A percentile compares a stretch with the other conserved stretches of the same genome.
Evolutionary conservation across 2,113 vertebrate genomes (phyloP).

Genomic region (Chaetorhynchus papuensis): DNA sequence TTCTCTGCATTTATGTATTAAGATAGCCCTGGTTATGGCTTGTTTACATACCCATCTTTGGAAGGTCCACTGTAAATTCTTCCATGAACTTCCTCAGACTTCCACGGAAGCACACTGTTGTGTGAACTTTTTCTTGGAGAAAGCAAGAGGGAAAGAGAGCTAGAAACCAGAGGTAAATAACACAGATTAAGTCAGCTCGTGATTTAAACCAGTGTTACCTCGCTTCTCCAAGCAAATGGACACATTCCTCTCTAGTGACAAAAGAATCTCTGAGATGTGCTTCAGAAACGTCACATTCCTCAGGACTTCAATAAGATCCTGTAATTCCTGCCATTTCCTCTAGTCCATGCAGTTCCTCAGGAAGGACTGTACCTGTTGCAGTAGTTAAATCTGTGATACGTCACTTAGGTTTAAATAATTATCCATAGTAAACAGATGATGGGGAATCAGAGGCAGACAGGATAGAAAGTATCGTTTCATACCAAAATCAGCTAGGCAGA

Average conservation of each 20-base stretch:
- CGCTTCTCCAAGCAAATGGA: neutral
- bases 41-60: neutral
- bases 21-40: neutral
- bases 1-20: neutral
- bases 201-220: neutral
- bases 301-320: neutral
- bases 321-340: neutral
- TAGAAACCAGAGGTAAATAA: neutral
- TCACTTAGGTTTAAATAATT: neutral
- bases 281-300: neutral
- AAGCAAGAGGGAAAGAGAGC: neutral
- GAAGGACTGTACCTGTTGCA: neutral
- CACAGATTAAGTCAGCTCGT: neutral
- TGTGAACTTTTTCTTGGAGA: neutral
- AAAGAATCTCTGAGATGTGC: neutral
- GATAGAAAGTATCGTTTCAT: neutral
- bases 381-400: neutral
- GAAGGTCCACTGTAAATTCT: neutral
- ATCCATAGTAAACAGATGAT: neutral
- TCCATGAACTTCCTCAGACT: neutral
- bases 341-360: neutral
- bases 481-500: neutral
- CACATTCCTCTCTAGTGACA: neutral
- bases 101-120: neutral
- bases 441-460: neutral